Evolutionary conservation across 2,797 vertebrate genomes (phyloP).

Genomic region (Distichodus sexfasciatus): DNA sequence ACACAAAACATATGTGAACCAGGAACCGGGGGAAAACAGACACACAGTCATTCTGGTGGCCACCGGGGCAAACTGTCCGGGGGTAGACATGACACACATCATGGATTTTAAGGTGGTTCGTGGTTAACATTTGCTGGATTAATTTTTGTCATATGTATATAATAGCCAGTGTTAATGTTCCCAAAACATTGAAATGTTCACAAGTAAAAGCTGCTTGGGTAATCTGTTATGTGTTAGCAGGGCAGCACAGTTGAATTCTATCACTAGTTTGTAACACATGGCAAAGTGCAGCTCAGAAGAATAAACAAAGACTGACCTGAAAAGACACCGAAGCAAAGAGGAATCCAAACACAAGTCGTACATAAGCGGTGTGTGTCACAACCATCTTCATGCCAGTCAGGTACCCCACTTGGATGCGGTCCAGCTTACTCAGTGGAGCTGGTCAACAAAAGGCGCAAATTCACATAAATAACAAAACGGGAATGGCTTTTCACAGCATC

Average conservation of each 20-base stretch:
- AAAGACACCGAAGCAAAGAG: slow-evolving; percentile 65
- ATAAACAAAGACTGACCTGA: slow-evolving; percentile 64
- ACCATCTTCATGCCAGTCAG: slow-evolving; percentile 53
- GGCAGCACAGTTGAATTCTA: neutral
- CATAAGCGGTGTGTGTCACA: slow-evolving; percentile 58
- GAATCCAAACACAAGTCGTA: slow-evolving; percentile 60
- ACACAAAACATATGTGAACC: too few relatives aligned
- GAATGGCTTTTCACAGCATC: neutral
- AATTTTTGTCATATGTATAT: too few relatives aligned
- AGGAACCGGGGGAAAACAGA: too few relatives aligned
- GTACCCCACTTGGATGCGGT: slow-evolving; percentile 51
- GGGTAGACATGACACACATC: too few relatives aligned
- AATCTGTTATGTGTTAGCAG: too few relatives aligned
- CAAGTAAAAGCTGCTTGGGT: too few relatives aligned
- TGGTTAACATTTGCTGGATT: too few relatives aligned
- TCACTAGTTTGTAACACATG: neutral
- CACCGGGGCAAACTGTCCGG: too few relatives aligned
- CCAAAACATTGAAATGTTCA: too few relatives aligned
- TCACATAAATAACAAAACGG: neutral
- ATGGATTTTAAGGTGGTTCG: too few relatives aligned
- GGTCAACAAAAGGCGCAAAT: slow-evolving; percentile 1
- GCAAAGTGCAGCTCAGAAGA: neutral
- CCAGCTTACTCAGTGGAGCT: slow-evolving; percentile 59
- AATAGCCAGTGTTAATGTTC: too few relatives aligned
- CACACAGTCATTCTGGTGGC: too few relatives aligned